Evolutionary conservation across 2,888 invertebrate genomes (phyloP).

Genomic region (Masnerella sp.): DNA sequence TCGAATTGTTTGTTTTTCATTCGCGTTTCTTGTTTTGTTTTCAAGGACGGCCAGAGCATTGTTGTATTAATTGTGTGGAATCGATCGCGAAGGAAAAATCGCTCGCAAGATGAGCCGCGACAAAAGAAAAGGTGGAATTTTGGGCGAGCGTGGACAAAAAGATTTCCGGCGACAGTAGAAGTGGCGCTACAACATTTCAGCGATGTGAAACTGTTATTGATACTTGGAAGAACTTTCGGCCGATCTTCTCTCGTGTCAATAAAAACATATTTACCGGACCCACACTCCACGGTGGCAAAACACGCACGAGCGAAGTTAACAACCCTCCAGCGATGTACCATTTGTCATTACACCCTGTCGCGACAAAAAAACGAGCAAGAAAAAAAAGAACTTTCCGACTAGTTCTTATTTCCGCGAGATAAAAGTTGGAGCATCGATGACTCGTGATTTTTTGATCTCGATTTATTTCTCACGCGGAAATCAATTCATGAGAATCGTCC

Average conservation of each 20-base stretch:
- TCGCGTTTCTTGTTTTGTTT: too few species aligned
- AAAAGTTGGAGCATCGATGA: constrained; percentile 58
- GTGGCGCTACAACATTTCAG: constrained; percentile 48
- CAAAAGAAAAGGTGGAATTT: constrained; percentile 23
- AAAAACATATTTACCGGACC: constrained; percentile 71
- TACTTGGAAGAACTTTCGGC: constrained; percentile 58
- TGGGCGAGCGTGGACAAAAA: constrained; percentile 30
- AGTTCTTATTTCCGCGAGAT: constrained; percentile 50
- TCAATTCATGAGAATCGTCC: constrained; percentile 42
- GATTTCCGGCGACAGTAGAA: constrained; percentile 41
- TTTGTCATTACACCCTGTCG: constrained; percentile 57
- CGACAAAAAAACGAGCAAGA: constrained; percentile 29
- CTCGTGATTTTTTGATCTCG: constrained; percentile 56
- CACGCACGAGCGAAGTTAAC: constrained; percentile 66
- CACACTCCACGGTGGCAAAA: constrained; percentile 56
- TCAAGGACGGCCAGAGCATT: too few species aligned
- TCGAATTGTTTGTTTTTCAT: too few species aligned
- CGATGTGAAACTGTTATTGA: constrained; percentile 59
- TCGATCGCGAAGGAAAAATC: too few species aligned
- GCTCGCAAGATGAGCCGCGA: too few species aligned
- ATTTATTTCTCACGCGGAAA: constrained; percentile 35
- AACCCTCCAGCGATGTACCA: constrained; percentile 63
- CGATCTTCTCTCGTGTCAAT: constrained; percentile 61
- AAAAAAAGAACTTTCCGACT: constrained; percentile 43
- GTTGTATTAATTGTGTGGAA: too few species aligned